These are phyloP conservation scores for Oncorhynchus masou DNA, from an alignment of 2,113 vertebrate species.

Conservation along the genomic window DNA sequence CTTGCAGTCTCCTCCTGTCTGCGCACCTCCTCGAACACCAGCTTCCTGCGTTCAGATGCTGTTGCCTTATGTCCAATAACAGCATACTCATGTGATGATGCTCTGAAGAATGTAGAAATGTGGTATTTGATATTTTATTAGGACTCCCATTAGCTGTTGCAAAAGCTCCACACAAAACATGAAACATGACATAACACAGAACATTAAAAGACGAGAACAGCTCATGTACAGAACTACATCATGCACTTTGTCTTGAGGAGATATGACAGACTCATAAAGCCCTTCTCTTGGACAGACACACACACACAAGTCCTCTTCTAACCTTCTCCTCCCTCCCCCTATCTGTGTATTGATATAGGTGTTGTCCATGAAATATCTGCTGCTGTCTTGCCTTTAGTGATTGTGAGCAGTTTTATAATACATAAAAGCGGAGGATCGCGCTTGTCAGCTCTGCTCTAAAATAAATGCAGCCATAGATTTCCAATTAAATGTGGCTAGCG, in stretches of 20 bases:
- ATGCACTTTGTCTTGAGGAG: neutral
- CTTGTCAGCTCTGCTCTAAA: slow-evolving; percentile 67
- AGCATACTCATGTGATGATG: no score
- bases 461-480: slow-evolving; percentile 77
- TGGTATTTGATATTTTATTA: neutral
- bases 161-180: no score
- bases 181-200: no score
- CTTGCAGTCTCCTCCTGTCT: no score
- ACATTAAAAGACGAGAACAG: no score
- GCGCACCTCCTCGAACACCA: no score
- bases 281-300: slow-evolving; percentile 4
- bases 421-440: slow-evolving; percentile 60
- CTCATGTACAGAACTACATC: neutral
- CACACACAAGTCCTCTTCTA: neutral
- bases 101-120: no score
- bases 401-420: slow-evolving; percentile 63
- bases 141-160: no score
- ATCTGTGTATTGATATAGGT: slow-evolving; percentile 62
- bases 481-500: slow-evolving; percentile 72
- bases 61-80: no score
- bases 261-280: slow-evolving; percentile 1
- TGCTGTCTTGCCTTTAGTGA: slow-evolving; percentile 40
- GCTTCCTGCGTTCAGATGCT: no score
- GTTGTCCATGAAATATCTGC: slow-evolving; percentile 60
- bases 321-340: slow-evolving; percentile 16